Percentiles rank a stretch among this genome's conserved stretches.
These are phyloP conservation scores for Carcina quercana DNA, from an alignment of 2,888 invertebrate genomes.

Conservation along the genomic window DNA sequence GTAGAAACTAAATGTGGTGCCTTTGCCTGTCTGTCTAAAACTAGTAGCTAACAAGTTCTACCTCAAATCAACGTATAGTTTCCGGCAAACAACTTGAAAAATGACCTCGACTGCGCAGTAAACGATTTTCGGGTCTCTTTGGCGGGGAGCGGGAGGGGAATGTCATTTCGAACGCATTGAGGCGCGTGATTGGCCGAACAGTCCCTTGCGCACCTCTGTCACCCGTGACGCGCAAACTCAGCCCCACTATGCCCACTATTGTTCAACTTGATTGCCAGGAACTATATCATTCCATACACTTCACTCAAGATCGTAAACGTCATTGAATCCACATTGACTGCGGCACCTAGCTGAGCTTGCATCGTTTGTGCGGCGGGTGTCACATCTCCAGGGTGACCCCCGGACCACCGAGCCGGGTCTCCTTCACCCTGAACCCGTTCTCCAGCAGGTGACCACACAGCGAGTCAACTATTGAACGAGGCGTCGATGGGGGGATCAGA, in stretches of 20 bases:
- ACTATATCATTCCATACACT: not conserved
- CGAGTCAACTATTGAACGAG: constrained; percentile 42
- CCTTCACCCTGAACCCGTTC: constrained; percentile 68
- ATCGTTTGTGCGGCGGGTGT: constrained; percentile 21
- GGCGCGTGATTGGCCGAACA: too few relatives aligned
- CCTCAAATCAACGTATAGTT: too few relatives aligned
- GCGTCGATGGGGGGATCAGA: constrained; percentile 51
- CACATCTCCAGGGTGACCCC: constrained; percentile 72
- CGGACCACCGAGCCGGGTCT: constrained; percentile 74
- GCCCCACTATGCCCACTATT: too few relatives aligned
- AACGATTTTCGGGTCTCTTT: too few relatives aligned
- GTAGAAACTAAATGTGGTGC: too few relatives aligned
- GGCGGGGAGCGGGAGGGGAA: too few relatives aligned
- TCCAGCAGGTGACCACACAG: constrained; percentile 56
- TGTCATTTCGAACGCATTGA: too few relatives aligned
- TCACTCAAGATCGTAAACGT: not conserved
- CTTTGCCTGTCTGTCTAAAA: not conserved
- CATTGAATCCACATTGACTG: not conserved
- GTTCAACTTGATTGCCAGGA: too few relatives aligned
- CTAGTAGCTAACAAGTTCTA: not conserved
- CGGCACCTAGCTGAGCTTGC: not conserved
- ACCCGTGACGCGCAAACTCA: too few relatives aligned
- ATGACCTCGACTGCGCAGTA: too few relatives aligned
- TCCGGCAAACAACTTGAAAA: too few relatives aligned
- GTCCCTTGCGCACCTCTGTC: too few relatives aligned